Percentiles rank a stretch among this genome's conserved stretches.
These are phyloP conservation scores for Clistopyga incitator DNA, from an alignment of 2,888 invertebrate genomes.

Conservation along the genomic window DNA sequence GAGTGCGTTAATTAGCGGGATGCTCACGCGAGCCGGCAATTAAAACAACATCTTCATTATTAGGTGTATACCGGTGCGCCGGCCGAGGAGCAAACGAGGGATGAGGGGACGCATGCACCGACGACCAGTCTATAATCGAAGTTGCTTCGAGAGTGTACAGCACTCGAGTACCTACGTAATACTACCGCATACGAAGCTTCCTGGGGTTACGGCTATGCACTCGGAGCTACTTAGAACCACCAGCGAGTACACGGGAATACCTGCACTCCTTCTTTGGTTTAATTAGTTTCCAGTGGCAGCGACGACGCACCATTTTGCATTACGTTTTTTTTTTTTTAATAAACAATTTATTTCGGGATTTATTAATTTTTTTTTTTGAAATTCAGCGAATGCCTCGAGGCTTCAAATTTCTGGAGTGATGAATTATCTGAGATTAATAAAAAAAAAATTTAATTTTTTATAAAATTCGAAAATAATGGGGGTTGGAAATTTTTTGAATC, in stretches of 20 bases:
- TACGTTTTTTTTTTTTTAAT: conserved; percentile 15
- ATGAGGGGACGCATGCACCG: conserved; percentile 57
- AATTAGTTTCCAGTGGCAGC: conserved; percentile 58
- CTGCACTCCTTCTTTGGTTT: conserved; percentile 48
- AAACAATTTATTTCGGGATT: background rate
- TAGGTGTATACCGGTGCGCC: conserved; percentile 76
- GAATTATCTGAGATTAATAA: too few species aligned
- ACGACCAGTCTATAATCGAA: conserved; percentile 65
- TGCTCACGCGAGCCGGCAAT: conserved; percentile 84
- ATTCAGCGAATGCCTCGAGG: too few species aligned
- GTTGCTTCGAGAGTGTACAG: conserved; percentile 40
- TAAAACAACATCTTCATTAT: conserved; percentile 84
- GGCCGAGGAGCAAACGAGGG: conserved; percentile 54
- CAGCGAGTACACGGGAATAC: conserved; percentile 54
- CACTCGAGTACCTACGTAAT: conserved; percentile 13
- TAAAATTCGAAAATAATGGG: too few species aligned
- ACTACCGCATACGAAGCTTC: conserved; percentile 12
- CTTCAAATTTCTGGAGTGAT: too few species aligned
- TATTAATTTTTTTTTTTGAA: too few species aligned
- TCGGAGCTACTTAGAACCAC: conserved; percentile 52
- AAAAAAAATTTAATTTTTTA: too few species aligned
- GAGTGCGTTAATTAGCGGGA: conserved; percentile 84
- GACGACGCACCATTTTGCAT: conserved; percentile 40
- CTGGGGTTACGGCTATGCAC: conserved; percentile 38
- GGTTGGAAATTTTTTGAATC: too few species aligned